These are phyloP conservation scores for Poeciliopsis gracilis DNA, from an alignment of 2,797 vertebrate species.

Conservation along the genomic window DNA sequence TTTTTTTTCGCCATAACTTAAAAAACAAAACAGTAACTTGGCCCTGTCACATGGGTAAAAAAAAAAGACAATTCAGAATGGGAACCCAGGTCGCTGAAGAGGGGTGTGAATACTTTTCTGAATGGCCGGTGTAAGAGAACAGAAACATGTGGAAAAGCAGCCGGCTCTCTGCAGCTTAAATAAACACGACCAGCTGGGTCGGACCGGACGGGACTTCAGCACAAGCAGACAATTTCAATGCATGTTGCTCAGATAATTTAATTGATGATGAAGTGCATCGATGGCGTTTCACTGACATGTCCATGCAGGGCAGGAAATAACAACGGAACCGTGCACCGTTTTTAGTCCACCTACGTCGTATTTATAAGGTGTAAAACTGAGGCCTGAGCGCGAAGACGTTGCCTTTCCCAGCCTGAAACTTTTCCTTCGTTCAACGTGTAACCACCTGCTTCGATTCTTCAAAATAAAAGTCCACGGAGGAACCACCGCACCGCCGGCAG, in stretches of 20 bases:
- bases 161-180: background rate
- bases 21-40: background rate
- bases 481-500: no score
- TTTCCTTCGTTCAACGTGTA: background rate
- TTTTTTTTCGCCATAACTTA: background rate
- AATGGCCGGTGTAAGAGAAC: background rate
- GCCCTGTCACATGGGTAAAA: background rate
- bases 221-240: no score
- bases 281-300: no score
- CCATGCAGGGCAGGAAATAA: background rate
- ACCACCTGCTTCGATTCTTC: background rate
- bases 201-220: background rate
- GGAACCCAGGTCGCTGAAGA: background rate
- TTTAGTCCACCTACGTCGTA: background rate
- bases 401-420: background rate
- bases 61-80: no score
- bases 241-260: no score
- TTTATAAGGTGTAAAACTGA: background rate
- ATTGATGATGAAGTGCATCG: no score
- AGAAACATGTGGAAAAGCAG: background rate
- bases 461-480: background rate
- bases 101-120: background rate
- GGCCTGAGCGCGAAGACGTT: background rate
- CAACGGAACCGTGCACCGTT: background rate
- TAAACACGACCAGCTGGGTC: background rate